phyloP scores from a whole-genome alignment of 2,113 vertebrate genomes.

The Caretta caretta region DNA sequence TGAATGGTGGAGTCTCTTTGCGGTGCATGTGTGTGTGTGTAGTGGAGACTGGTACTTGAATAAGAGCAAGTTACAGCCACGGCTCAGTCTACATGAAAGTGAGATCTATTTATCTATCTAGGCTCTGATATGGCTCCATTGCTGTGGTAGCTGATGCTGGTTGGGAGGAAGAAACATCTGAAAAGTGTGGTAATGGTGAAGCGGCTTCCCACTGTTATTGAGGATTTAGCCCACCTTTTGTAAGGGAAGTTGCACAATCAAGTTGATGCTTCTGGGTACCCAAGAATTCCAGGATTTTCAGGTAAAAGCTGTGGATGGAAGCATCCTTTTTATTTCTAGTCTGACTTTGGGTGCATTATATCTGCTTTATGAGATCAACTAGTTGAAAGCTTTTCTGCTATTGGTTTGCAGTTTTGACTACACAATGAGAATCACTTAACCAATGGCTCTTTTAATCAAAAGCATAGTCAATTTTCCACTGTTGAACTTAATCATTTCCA shows the following conservation, averaged over 20 bases:
- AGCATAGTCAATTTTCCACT: not conserved
- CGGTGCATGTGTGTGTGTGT: not conserved
- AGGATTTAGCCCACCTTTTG: not conserved
- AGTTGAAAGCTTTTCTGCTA: not conserved
- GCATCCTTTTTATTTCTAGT: not conserved
- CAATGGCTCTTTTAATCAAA: not conserved
- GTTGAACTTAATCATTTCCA: constrained; percentile 15
- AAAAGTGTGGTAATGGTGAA: not conserved
- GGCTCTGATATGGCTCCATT: not conserved
- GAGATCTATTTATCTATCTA: not conserved
- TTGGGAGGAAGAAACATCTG: not conserved
- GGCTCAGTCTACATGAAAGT: not conserved
- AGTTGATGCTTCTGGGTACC: not conserved
- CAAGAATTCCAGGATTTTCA: not conserved
- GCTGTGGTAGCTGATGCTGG: not conserved
- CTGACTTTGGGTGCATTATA: not conserved
- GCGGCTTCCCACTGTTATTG: not conserved
- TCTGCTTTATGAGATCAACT: not conserved
- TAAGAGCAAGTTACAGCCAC: not conserved
- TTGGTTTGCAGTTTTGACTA: not conserved
- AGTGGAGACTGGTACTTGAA: not conserved
- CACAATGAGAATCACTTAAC: not conserved
- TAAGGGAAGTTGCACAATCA: not conserved
- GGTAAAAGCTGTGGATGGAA: not conserved
- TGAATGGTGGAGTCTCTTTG: not conserved